Evolutionary conservation across 1,140 invertebrate genomes (phyloP).

Genomic region (Vanessa atalanta): DNA sequence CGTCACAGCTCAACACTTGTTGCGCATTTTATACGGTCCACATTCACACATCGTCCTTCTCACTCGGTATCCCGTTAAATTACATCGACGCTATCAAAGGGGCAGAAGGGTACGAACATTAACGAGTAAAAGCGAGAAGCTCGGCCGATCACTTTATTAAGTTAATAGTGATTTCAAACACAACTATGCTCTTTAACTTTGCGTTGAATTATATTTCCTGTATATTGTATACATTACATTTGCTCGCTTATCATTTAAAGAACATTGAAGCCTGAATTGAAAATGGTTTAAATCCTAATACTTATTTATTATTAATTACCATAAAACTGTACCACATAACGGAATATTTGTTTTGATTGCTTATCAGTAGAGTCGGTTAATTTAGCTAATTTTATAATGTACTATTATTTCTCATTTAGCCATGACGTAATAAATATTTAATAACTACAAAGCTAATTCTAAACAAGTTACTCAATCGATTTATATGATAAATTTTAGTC

Average conservation of each 20-base stretch:
- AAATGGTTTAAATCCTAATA: too few species aligned
- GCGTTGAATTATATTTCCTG: neutral
- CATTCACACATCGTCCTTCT: neutral
- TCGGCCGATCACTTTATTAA: slow-evolving; percentile 5
- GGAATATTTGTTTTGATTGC: too few species aligned
- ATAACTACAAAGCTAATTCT: too few species aligned
- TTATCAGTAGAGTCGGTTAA: too few species aligned
- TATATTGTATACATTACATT: too few species aligned
- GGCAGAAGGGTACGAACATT: neutral
- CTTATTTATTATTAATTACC: too few species aligned
- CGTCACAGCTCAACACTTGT: neutral
- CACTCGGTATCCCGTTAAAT: slow-evolving; percentile 8
- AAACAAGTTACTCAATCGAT: neutral
- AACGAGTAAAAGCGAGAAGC: slow-evolving; percentile 4
- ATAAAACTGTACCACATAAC: too few species aligned
- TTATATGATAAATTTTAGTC: neutral
- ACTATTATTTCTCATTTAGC: too few species aligned
- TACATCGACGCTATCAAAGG: slow-evolving; percentile 8
- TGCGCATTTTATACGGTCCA: neutral
- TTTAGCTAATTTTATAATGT: too few species aligned
- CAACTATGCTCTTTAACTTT: neutral
- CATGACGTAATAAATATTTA: too few species aligned
- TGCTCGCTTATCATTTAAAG: too few species aligned
- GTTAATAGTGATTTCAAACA: slow-evolving; percentile 3
- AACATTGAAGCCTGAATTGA: too few species aligned